Evolutionary conservation across 1,140 invertebrate genomes (phyloP).

Genomic region (Drosophila pseudoobscura): DNA sequence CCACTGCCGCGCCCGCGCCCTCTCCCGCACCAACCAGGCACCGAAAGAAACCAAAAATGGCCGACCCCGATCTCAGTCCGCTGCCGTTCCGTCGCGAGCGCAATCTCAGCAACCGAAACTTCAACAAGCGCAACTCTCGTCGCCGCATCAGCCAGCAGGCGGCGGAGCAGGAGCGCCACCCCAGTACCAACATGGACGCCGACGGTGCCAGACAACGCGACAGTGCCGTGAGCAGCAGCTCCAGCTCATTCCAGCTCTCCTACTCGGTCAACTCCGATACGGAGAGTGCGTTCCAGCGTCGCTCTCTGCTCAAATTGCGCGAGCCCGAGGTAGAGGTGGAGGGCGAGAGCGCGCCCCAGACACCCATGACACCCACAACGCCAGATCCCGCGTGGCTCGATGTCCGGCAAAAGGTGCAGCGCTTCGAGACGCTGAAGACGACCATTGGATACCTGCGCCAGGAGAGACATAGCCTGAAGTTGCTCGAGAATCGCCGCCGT

Average conservation of each 20-base stretch:
- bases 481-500: conserved; percentile 61
- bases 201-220: conserved; percentile 33
- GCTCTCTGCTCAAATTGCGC: conserved; percentile 64
- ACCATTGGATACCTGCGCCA: conserved; percentile 45
- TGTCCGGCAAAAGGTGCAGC: conserved; percentile 74
- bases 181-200: conserved; percentile 39
- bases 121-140: conserved; percentile 70
- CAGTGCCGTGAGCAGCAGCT: conserved; percentile 40
- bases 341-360: not conserved
- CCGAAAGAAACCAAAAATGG: conserved; percentile 46
- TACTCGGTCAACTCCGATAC: conserved; percentile 72
- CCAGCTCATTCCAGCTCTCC: conserved; percentile 66
- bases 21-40: not conserved
- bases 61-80: conserved; percentile 72
- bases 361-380: conserved; percentile 28
- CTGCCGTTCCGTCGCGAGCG: conserved; percentile 76
- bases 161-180: conserved; percentile 46
- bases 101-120: conserved; percentile 79
- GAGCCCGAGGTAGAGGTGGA: conserved; percentile 2
- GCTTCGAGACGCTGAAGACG: conserved; percentile 64
- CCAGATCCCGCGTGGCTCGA: conserved; percentile 70
- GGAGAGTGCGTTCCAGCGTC: conserved; percentile 65
- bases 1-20: too few species aligned
- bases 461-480: conserved; percentile 55
- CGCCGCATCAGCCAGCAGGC: conserved; percentile 56